phyloP scores from a whole-genome alignment of 2,113 vertebrate species.

The Catharus minimus region DNA sequence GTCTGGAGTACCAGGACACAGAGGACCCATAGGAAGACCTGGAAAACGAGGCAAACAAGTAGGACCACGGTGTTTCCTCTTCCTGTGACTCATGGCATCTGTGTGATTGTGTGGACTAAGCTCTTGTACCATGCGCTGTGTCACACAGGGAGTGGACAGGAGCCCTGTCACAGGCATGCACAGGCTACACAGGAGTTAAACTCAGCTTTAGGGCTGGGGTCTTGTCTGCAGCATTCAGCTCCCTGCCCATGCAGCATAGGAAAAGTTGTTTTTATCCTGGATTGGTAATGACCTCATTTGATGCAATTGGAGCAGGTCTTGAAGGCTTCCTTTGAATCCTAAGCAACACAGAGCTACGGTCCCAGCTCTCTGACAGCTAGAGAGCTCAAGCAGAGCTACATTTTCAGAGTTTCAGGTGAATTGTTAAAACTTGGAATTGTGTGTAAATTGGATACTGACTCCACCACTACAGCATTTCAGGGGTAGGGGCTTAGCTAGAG shows the following conservation, averaged over 20 bases:
- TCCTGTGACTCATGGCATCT: neutral
- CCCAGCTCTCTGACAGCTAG: neutral
- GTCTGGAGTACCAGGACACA: conserved; percentile 87
- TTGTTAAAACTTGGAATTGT: neutral
- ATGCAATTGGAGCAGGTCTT: neutral
- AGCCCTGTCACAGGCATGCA: neutral
- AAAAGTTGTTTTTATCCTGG: neutral
- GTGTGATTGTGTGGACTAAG: neutral
- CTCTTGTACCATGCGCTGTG: neutral
- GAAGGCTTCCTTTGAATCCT: neutral
- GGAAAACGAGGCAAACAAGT: conserved; percentile 98
- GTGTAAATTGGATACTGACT: neutral
- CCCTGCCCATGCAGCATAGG: neutral
- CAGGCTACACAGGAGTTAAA: neutral
- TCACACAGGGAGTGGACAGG: fast-evolving
- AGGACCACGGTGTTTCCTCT: neutral
- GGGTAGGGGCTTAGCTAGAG: neutral
- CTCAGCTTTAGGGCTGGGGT: neutral
- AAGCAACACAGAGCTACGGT: neutral
- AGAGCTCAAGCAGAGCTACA: neutral
- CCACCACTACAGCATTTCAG: neutral
- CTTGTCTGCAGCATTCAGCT: neutral
- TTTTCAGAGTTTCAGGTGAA: neutral
- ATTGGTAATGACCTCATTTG: neutral
- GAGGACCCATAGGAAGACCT: conserved; percentile 93